Conservation (phyloP, 2,797 vertebrate species). For the Notolabrus celidotus region DNA sequence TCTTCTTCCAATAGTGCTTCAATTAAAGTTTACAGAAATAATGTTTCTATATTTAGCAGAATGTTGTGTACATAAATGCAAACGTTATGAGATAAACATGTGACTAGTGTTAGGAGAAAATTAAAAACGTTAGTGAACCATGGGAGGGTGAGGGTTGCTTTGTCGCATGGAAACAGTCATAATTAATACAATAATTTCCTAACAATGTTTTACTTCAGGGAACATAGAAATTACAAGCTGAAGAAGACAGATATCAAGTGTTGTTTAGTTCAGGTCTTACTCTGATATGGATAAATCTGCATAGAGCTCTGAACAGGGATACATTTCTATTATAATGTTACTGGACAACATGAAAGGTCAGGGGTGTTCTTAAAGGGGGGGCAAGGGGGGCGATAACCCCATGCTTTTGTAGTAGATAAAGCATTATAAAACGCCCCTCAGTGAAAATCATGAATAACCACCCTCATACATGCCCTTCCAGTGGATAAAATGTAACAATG, state of each 20-base stretch:
- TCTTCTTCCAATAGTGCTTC: too few relatives aligned
- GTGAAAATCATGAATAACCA: too few relatives aligned
- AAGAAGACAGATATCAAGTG: not conserved
- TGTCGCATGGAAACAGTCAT: not conserved
- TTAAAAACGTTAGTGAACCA: too few relatives aligned
- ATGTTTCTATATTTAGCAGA: not conserved
- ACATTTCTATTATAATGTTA: too few relatives aligned
- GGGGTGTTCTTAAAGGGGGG: too few relatives aligned
- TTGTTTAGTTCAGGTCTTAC: slow-evolving; percentile 3
- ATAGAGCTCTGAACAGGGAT: too few relatives aligned
- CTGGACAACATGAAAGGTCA: too few relatives aligned
- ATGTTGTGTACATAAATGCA: not conserved
- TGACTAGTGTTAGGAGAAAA: not conserved
- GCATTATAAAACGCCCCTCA: too few relatives aligned
- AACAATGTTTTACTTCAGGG: not conserved
- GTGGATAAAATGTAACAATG: too few relatives aligned
- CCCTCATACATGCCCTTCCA: too few relatives aligned
- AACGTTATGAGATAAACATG: not conserved
- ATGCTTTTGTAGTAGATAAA: too few relatives aligned
- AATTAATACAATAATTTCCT: not conserved
- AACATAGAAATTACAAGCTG: not conserved
- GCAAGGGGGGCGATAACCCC: too few relatives aligned
- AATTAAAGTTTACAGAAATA: not conserved
- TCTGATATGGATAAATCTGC: slow-evolving; percentile 8
- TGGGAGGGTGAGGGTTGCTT: not conserved